Evolutionary conservation across 53 echinoderm and acorn worm species (phyloP).

Genomic region (Zoroaster sp.): DNA sequence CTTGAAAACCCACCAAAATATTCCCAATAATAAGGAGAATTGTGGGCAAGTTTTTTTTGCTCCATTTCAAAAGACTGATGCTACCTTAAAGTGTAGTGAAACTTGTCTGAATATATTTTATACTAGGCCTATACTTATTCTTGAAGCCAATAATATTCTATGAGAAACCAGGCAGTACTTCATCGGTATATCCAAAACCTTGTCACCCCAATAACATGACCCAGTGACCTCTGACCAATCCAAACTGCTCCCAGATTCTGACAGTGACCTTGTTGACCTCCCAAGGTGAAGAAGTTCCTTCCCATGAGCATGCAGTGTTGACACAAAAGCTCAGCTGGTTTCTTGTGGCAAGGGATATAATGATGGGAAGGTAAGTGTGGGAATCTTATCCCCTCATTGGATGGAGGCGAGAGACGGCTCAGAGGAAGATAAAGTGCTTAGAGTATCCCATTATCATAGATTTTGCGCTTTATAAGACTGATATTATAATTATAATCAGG

Average conservation of each 20-base stretch:
- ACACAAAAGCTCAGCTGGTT: neutral
- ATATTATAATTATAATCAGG: too few relatives aligned
- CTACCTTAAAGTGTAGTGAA: too few relatives aligned
- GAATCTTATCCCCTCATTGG: neutral
- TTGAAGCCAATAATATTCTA: too few relatives aligned
- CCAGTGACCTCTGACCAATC: slow-evolving; percentile 27
- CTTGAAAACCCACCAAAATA: neutral
- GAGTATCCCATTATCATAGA: too few relatives aligned
- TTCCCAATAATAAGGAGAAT: too few relatives aligned
- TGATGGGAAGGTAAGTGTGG: neutral
- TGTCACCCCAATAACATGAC: slow-evolving; percentile 1
- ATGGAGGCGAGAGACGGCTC: too few relatives aligned
- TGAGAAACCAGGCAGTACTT: neutral
- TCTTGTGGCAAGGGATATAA: slow-evolving; percentile 27
- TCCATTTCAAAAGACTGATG: too few relatives aligned
- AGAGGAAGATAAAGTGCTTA: too few relatives aligned
- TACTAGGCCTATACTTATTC: too few relatives aligned
- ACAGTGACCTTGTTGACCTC: neutral
- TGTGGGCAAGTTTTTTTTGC: too few relatives aligned
- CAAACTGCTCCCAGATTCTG: slow-evolving; percentile 11
- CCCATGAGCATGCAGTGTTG: slow-evolving; percentile 30
- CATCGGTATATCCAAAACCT: neutral
- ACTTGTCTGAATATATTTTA: too few relatives aligned
- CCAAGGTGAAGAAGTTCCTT: slow-evolving; percentile 4
- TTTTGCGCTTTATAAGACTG: too few relatives aligned